A percentile compares a stretch with the other conserved stretches of the same genome.
Conservation (phyloP, 1,140 invertebrate genomes). For the Scaptodrosophila lebanonensis region DNA sequence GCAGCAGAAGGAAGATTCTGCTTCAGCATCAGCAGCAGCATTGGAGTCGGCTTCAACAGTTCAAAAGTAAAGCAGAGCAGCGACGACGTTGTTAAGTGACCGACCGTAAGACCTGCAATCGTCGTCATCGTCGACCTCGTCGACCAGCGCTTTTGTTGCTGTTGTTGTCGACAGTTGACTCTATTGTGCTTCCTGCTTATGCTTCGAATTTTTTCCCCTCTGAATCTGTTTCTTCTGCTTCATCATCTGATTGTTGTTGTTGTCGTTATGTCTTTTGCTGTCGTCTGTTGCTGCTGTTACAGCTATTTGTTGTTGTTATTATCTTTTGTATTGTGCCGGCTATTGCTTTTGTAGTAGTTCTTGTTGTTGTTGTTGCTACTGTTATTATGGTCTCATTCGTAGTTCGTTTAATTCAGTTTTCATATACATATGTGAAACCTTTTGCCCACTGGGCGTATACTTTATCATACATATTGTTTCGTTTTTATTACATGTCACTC, state of each 20-base stretch:
- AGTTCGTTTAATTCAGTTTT: conserved; percentile 75
- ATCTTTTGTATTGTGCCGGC: conserved; percentile 63
- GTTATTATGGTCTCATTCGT: conserved; percentile 68
- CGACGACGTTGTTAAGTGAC: conserved; percentile 55
- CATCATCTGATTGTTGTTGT: conserved; percentile 13
- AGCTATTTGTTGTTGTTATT: conserved; percentile 50
- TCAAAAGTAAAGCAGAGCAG: conserved; percentile 51
- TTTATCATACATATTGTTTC: conserved; percentile 74
- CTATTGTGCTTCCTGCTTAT: conserved; percentile 72
- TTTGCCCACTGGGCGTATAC: conserved; percentile 71
- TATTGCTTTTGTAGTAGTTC: conserved; percentile 56
- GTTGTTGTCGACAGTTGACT: conserved; percentile 61
- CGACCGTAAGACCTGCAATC: conserved; percentile 69
- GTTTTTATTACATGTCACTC: conserved; percentile 74
- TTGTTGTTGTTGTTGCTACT: conserved; percentile 33
- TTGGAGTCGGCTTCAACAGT: conserved; percentile 33
- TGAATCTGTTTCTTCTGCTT: conserved; percentile 16
- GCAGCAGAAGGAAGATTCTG: not conserved
- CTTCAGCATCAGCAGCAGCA: conserved; percentile 1
- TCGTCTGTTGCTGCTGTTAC: too few species aligned
- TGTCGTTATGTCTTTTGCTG: conserved; percentile 34
- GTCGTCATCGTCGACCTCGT: conserved; percentile 31
- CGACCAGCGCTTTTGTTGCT: too few species aligned
- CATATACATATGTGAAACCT: conserved; percentile 55
- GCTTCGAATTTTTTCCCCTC: conserved; percentile 56